phyloP scores from a whole-genome alignment of 2,888 invertebrate genomes.

The Xestia rhomboidea region DNA sequence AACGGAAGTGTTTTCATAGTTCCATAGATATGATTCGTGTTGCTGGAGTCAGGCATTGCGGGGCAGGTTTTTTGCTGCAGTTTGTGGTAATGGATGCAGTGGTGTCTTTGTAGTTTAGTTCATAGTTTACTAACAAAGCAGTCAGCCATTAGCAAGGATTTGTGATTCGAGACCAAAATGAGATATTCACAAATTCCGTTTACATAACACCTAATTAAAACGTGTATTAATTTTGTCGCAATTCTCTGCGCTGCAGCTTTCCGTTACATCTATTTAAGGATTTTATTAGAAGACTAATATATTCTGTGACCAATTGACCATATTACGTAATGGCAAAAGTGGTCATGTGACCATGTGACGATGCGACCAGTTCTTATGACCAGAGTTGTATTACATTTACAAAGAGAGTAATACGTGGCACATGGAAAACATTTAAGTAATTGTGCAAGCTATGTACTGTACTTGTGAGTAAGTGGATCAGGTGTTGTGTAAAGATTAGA shows the following conservation, averaged over 20 bases:
- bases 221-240: conserved; percentile 17
- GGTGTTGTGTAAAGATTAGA: conserved; percentile 69
- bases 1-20: background rate
- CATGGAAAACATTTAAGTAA: conserved; percentile 49
- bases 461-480: conserved; percentile 70
- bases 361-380: conserved; percentile 7
- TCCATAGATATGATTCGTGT: background rate
- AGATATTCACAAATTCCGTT: conserved; percentile 4
- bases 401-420: background rate
- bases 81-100: background rate
- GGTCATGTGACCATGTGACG: conserved; percentile 31
- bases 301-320: conserved; percentile 40
- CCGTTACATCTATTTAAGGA: conserved; percentile 33
- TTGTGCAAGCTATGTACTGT: conserved; percentile 57
- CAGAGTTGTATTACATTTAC: conserved; percentile 17
- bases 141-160: background rate
- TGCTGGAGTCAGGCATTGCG: background rate
- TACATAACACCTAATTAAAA: conserved; percentile 28
- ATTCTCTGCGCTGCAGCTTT: conserved; percentile 18
- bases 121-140: background rate
- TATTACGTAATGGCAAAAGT: conserved; percentile 51
- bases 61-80: background rate
- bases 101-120: background rate
- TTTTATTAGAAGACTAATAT: conserved; percentile 36
- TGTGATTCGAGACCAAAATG: background rate